Evolutionary conservation across 2,113 vertebrate genomes (phyloP).

Genomic region (Corythaeola cristata): DNA sequence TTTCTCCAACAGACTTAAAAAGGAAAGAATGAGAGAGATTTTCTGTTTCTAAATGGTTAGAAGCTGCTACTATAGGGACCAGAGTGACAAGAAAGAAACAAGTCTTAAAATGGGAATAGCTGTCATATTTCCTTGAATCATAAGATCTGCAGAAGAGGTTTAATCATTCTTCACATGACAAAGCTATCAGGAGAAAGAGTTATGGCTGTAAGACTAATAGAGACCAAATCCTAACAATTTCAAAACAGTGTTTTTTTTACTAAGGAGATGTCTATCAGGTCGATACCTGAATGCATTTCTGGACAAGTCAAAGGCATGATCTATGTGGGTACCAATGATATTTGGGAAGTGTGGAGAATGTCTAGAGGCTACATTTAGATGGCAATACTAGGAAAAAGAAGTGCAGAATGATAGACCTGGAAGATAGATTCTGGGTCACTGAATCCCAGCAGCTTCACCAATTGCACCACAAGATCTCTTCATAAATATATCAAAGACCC

Average conservation of each 20-base stretch:
- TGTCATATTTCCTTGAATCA: background rate
- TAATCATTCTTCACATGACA: background rate
- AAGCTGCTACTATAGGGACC: background rate
- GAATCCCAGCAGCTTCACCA: background rate
- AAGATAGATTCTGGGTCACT: background rate
- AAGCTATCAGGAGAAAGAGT: background rate
- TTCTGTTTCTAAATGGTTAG: background rate
- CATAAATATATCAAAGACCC: background rate
- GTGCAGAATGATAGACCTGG: background rate
- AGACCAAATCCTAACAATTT: background rate
- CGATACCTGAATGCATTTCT: background rate
- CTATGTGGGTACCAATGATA: background rate
- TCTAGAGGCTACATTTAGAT: background rate
- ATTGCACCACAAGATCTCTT: background rate
- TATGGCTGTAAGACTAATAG: background rate
- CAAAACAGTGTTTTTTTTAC: background rate
- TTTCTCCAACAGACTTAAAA: background rate
- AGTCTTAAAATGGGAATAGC: background rate
- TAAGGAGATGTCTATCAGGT: background rate
- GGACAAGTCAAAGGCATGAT: background rate
- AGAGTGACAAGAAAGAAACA: background rate
- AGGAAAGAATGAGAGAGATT: background rate
- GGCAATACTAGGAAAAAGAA: background rate
- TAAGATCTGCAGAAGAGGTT: background rate
- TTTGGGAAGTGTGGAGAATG: background rate